Conservation (phyloP, 2,888 invertebrate genomes). For the Drosophila mettleri region DNA sequence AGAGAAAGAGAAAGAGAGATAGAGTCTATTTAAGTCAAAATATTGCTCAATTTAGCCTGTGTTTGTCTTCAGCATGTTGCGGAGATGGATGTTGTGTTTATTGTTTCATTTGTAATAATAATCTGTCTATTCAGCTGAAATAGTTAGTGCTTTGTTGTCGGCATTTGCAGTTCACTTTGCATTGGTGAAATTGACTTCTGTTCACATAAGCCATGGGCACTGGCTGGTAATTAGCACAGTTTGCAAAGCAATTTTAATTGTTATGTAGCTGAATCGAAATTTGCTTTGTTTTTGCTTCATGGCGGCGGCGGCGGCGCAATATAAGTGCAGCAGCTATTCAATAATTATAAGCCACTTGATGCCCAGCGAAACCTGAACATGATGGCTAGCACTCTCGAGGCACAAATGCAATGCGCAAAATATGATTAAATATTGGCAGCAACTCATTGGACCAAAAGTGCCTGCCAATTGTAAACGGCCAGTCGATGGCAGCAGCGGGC, state of each 20-base stretch:
- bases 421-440: constrained; percentile 73
- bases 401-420: constrained; percentile 42
- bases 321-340: constrained; percentile 51
- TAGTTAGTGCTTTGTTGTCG: neutral
- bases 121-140: neutral
- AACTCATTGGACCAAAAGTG: constrained; percentile 35
- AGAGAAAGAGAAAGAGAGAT: too few species aligned
- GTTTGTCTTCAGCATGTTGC: neutral
- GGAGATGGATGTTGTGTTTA: neutral
- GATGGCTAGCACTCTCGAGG: constrained; percentile 24
- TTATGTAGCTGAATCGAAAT: neutral
- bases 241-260: constrained; percentile 2
- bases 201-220: neutral
- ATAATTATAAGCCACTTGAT: constrained; percentile 65
- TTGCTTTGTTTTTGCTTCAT: constrained; percentile 11
- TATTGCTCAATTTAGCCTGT: neutral
- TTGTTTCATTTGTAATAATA: too few species aligned
- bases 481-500: constrained; percentile 13
- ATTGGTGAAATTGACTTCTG: neutral
- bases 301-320: constrained; percentile 13
- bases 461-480: constrained; percentile 29
- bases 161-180: neutral
- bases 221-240: neutral
- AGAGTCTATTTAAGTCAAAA: too few species aligned
- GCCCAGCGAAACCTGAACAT: constrained; percentile 28